phyloP scores from a whole-genome alignment of 2,113 vertebrate genomes.

The Neogobius melanostomus region DNA sequence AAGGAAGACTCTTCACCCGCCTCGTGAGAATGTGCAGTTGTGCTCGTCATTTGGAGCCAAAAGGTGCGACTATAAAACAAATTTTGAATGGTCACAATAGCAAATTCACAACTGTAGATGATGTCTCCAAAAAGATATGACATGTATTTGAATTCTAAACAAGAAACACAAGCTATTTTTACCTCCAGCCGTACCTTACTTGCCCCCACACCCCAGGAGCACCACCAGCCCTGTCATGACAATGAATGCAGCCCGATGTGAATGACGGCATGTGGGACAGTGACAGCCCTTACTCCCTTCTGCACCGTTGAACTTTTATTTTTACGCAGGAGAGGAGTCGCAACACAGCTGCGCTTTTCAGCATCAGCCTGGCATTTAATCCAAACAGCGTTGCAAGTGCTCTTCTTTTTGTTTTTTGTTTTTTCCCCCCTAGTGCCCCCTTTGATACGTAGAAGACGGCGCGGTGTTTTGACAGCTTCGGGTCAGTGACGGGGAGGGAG shows the following conservation, averaged over 20 bases:
- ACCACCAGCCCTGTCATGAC: not conserved
- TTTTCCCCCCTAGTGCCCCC: slow-evolving; percentile 11
- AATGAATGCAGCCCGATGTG: not conserved
- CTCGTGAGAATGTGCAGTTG: too few species aligned
- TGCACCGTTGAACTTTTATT: slow-evolving; percentile 46
- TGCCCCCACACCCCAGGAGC: slow-evolving; percentile 13
- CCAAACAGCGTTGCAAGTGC: slow-evolving; percentile 14
- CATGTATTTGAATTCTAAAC: too few species aligned
- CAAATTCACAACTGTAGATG: too few species aligned
- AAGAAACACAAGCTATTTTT: not conserved
- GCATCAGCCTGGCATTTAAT: slow-evolving; percentile 31
- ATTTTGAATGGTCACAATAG: too few species aligned
- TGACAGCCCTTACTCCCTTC: slow-evolving; percentile 21
- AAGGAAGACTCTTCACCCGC: too few species aligned
- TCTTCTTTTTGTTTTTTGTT: slow-evolving; percentile 6
- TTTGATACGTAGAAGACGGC: slow-evolving; percentile 57
- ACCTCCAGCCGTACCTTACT: not conserved
- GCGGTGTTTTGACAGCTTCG: slow-evolving; percentile 68
- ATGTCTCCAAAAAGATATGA: not conserved
- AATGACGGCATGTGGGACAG: slow-evolving; percentile 2
- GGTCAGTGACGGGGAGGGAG: slow-evolving; percentile 37
- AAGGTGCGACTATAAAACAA: too few species aligned
- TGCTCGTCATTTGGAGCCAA: too few species aligned
- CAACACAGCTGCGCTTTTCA: slow-evolving; percentile 34
- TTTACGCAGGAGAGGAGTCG: slow-evolving; percentile 24